Base-by-base conservation (phyloP, 2,888 invertebrate species). In the Lepidochrysops patricia region DNA sequence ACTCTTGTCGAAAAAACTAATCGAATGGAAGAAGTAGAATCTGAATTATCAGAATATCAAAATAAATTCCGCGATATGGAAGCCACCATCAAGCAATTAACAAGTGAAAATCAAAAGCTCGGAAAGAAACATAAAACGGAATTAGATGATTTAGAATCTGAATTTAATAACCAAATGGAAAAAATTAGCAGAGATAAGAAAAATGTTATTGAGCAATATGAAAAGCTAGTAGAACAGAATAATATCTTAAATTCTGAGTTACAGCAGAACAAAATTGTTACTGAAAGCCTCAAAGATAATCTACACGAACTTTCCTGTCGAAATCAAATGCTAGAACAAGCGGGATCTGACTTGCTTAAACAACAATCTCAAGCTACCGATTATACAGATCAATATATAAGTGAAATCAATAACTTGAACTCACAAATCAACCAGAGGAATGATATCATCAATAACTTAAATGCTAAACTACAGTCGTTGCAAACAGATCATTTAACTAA, bases 361-460 rank as follows among this genome's bases (percentile, higher is more conserved):
- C 71, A 77, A 50, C 68, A 72, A 48, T 60, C 49, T 48, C 58
- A 64, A 56, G 19, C 70, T 1, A 77, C 90, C 7, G 88, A 89
- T 72, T 89, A 87, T 67, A 88, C 89, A 5, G 88, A 88, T 61
- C 88, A 88, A 65, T 89, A 87, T 64, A 77, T 89, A 65, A 87
- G 75, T 67, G 92, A 92, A 78, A 92, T 92, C 68, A 91, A 91
- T 67, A 89, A 88, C 37, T 74, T 92, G 0, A 89, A 90, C 59
- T 84, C 90, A 58, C 66, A 90, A 34, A 70, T 92, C 1, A 82
- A 82, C 34, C 84, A 77, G 61, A 90, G 90, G 72, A 90, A 90
- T 68, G 72, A 84, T 32, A 84, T 91, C 67, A 85, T 91, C 59
- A 75, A 77, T 32, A 78, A 81, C 52, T 64, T 84, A 1, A 74